These are phyloP conservation scores for Rhinophrynus dorsalis DNA, from an alignment of 2,797 vertebrate species.

Conservation along the genomic window DNA sequence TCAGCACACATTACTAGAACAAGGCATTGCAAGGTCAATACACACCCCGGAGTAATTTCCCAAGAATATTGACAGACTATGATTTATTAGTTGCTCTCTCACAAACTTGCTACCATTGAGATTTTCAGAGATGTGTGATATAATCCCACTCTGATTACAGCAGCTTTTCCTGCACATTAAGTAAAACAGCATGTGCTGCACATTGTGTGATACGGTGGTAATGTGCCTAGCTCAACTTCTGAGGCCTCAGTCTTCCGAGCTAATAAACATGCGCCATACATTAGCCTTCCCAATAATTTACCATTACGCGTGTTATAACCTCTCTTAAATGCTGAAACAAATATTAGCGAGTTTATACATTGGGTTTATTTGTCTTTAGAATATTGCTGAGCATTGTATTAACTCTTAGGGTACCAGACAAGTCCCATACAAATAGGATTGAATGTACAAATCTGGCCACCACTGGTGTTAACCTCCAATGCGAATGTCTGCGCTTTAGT, in stretches of 20 bases:
- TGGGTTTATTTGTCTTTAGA: neutral
- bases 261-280: slow-evolving; percentile 20
- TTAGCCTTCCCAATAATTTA: slow-evolving; percentile 6
- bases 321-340: slow-evolving; percentile 15
- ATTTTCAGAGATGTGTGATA: slow-evolving; percentile 7
- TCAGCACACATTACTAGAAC: neutral
- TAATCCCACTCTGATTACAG: neutral
- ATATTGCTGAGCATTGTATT: neutral
- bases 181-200: slow-evolving; percentile 12
- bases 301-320: slow-evolving; percentile 14
- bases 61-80: slow-evolving; percentile 22
- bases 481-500: too few relatives aligned
- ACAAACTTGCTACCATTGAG: slow-evolving; percentile 7
- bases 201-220: slow-evolving; percentile 9
- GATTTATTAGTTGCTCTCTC: slow-evolving; percentile 19
- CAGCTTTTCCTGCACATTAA: neutral
- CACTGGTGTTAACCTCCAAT: too few relatives aligned
- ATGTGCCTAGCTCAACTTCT: slow-evolving; percentile 26
- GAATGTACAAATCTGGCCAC: too few relatives aligned
- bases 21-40: slow-evolving; percentile 15
- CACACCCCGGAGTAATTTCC: slow-evolving; percentile 23
- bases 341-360: slow-evolving; percentile 4
- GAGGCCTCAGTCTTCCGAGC: slow-evolving; percentile 14
- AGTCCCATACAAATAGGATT: too few relatives aligned
- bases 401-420: too few relatives aligned